Evolutionary conservation across 2,113 vertebrate species (phyloP), one percentile per base, ranked within the genome.

Genomic region (Fulica atra): DNA sequence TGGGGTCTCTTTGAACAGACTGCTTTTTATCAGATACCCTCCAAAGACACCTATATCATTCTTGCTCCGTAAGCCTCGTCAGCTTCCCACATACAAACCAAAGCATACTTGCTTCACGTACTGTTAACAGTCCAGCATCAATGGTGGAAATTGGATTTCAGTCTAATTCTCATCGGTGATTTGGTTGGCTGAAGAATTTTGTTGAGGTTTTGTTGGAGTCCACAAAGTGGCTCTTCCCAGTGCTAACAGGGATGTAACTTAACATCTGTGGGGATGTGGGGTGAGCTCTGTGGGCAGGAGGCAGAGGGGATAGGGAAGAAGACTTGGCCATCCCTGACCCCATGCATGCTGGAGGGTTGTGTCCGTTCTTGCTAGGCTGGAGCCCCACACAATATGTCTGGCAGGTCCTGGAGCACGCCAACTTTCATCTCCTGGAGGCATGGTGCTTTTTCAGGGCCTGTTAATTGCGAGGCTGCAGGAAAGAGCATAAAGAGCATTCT

Each of bases 231-330:
- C n/a, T 68, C 19, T 71, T 81, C 71, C 26, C 82, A 38, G 51
- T 82, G 16, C 33, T 7, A 8, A 36, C 38, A 60, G 19, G 16
- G 16, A n/a, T n/a, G 10, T 82, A 53, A 51, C 20, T 70, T 66
- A 54, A 35, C 3, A 11, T 72, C 35, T 4, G 17, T 0, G 2
- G 17, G 12, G 69, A 9, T 29, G 10, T 33, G 10, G 2, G 5
- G 1, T 89, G 59, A 61, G 26, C 19, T 68, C 15, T 46, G 25
- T 12, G 44, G 1, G 11, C 18, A 13, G 9, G 31, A 38, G 68
- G n/a, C 11, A 18, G 63, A 76, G 21, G 9, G 13, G 16, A 15
- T 16, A 18, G 24, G 12, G 16, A 65, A 24, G 54, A 73, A 66
- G 24, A 12, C 33, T 42, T 57, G 40, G 42, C n/a, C 23, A 31